A percentile compares a stretch with the other conserved stretches of the same genome.
Conservation (phyloP, 2,797 vertebrate species). For the Sphenopsis melanotis region DNA sequence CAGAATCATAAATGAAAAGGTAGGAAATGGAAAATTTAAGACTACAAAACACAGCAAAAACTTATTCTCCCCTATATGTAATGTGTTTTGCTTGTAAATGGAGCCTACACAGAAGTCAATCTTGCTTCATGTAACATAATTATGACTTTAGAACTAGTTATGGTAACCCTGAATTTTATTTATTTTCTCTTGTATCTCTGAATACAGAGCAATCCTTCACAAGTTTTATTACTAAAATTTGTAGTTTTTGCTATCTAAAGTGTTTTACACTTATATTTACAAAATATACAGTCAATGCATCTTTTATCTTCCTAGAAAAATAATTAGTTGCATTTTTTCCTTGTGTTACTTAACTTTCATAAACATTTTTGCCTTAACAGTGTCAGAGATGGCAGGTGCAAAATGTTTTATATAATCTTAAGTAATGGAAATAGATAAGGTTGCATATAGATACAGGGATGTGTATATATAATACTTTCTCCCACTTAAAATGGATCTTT, state of each 20-base stretch:
- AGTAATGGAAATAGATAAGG: neutral
- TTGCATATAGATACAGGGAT: neutral
- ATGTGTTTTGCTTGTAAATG: neutral
- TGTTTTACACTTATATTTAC: too few relatives aligned
- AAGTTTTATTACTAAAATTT: neutral
- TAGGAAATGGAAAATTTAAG: neutral
- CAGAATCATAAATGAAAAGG: neutral
- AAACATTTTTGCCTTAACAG: neutral
- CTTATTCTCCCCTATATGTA: accelerated
- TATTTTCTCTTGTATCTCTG: neutral
- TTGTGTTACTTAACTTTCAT: neutral
- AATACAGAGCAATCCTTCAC: neutral
- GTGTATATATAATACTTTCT: neutral
- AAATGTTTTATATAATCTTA: neutral
- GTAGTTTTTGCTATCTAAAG: neutral
- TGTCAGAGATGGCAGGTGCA: neutral
- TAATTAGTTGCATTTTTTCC: neutral
- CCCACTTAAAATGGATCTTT: neutral
- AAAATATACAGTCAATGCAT: neutral
- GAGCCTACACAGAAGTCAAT: neutral
- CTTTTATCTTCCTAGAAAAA: neutral
- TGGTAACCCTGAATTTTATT: neutral
- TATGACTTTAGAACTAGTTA: neutral
- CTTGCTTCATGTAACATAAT: neutral
- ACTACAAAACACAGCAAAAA: neutral